Conservation (phyloP, 2,888 invertebrate species). For the Latrodectus elegans region DNA sequence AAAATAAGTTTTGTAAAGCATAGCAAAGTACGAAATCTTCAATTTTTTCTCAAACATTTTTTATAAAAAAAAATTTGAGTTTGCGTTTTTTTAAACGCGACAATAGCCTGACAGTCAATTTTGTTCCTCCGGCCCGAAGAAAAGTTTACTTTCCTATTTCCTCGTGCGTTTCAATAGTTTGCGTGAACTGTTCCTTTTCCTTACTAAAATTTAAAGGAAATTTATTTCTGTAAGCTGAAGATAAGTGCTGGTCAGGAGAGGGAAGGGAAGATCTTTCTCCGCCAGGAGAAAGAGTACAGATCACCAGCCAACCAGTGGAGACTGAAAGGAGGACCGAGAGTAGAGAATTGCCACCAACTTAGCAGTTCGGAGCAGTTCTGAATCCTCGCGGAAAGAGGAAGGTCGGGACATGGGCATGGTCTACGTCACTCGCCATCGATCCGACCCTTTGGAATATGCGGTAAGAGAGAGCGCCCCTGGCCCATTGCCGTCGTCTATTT, state of each 20-base stretch:
- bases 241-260: neutral
- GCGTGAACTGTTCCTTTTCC: no score
- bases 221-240: neutral
- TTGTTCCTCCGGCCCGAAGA: no score
- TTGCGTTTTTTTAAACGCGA: no score
- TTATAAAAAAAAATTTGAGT: no score
- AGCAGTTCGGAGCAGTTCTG: conserved; percentile 36
- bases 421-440: conserved; percentile 40
- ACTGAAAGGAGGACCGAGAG: conserved; percentile 6
- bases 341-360: conserved; percentile 6
- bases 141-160: no score
- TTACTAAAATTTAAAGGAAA: neutral
- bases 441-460: conserved; percentile 28
- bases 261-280: neutral
- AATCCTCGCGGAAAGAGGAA: conserved; percentile 1
- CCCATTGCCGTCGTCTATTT: conserved; percentile 20
- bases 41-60: no score
- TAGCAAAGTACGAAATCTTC: no score
- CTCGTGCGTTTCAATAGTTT: no score
- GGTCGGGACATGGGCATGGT: conserved; percentile 16
- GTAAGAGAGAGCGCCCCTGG: conserved; percentile 15
- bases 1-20: no score
- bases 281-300: neutral
- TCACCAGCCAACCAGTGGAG: neutral
- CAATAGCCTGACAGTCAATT: no score